Base-by-base conservation (phyloP, 2,113 vertebrate species). In the Lepus americanus region DNA sequence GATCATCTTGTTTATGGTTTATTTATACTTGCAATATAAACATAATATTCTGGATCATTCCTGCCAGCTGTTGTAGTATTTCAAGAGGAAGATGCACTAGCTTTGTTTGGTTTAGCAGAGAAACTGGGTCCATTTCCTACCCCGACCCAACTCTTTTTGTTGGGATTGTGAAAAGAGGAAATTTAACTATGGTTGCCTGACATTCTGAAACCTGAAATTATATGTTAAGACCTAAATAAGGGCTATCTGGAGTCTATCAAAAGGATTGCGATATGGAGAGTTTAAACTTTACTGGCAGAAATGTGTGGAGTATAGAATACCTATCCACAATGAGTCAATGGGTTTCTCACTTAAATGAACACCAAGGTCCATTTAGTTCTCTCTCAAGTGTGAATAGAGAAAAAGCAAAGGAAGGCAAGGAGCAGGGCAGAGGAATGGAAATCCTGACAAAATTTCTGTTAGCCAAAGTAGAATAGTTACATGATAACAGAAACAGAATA, bases 261-360 rank as follows among this genome's bases (percentile, higher is more conserved):
- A 89, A 94, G 5, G 10, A 59, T 39, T 78, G 73, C 31, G 25
- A 36, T 64, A 33, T 36, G 23, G 36, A 80, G 63, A 74, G 53
- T 90, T 87, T 74, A 69, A 73, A 8, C 2, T 53, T 0, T 92
- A 49, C 53, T 91, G 23, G 25, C 76, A 31, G n/a, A 92, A 29
- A 27, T 63, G 29, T 31, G 10, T 90, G 39, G 27, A n/a, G 27
- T 66, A 80, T 6, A 85, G 0, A 14, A 6, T 10, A 39, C 55
- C 16, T 90, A 2, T 67, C 49, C 33, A 61, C 13, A 27, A 6
- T 77, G 55, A 96, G 22, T 36, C 6, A 77, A 59, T 55, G 25
- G 72, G 51, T 81, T 88, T 87, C 76, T 95, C 33, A 72, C 72
- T 92, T 83, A 67, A 90, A 44, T 67, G 33, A 87, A 77, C 27